Evolutionary conservation across 2,797 vertebrate genomes (phyloP), one percentile per base, ranked within the genome.

Genomic region (Neoniphon sammara): DNA sequence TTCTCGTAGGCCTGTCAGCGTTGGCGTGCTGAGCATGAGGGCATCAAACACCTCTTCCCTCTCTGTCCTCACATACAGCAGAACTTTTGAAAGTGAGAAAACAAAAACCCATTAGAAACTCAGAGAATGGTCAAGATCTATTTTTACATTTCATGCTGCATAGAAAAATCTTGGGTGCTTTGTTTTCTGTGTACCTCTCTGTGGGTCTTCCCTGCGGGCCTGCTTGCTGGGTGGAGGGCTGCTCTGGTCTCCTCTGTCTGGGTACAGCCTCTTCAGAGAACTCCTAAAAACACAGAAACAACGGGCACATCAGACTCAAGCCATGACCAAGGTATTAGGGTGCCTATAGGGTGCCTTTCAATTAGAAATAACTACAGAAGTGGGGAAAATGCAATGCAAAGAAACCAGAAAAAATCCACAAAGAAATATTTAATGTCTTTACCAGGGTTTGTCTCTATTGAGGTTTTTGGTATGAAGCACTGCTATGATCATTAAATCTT

Each of bases 11-110:
- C 97, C 97, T 27, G 93, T 94, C 46, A 99, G 90, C 0, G 97
- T 97, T 0, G 98, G 98, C 0, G 96, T 93, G 91, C 93, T 97
- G 85, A 99, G 81, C 97, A 99, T 98, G 77, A 99, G 96, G 0
- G 97, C 98, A 0, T 99, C 97, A 0, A 98, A 99, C 53, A 98
- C 97, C 77, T 99, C 97, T 74, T 99, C 97, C 0, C 93, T 50
- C 75, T 94, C 94, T 57, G 95, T 95, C 76, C 97, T 94, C 73
- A 99, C 95, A 0, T 99, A 99, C 25, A 99, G 70, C 70, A 99
- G 90, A 69, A 99, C 98, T 99, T 86, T 23, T 78, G 15, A 17
- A 79, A 73, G 30, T 8, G 66, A 2, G 1, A 39, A 25, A 56
- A 44, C 1, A 49, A 58, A 25, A 0, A 1, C 58, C 60, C 10